These are phyloP conservation scores for Bombus terrestris DNA, from an alignment of 1,140 invertebrate species.

Conservation along the genomic window DNA sequence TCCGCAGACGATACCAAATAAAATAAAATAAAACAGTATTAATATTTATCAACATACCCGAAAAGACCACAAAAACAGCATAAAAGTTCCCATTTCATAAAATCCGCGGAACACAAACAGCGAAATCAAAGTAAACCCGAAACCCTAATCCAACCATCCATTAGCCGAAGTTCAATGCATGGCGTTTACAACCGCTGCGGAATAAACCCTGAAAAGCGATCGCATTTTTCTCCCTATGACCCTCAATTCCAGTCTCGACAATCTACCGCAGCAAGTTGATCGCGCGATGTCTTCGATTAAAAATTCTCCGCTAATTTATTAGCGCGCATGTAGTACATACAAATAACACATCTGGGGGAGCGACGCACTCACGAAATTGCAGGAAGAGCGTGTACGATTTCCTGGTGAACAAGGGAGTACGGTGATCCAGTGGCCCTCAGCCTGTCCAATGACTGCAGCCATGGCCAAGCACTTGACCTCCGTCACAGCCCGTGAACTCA, in stretches of 20 bases:
- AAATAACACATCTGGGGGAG: background rate
- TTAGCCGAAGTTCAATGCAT: background rate
- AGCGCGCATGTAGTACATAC: too few species aligned
- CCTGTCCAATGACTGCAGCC: background rate
- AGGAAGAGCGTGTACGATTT: background rate
- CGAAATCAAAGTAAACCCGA: background rate
- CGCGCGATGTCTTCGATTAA: background rate
- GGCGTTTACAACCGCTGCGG: background rate
- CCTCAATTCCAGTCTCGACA: background rate
- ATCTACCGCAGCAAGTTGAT: background rate
- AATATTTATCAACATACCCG: background rate
- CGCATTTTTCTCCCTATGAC: background rate
- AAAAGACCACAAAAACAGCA: background rate
- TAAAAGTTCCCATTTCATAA: background rate
- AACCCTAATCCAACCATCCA: background rate
- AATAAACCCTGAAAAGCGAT: background rate
- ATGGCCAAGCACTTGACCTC: constrained; percentile 56
- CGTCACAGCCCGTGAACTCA: constrained; percentile 48
- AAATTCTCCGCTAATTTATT: background rate
- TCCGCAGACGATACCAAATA: background rate
- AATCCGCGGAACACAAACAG: background rate
- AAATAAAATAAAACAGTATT: background rate
- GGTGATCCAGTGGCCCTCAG: background rate
- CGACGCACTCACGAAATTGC: constrained; percentile 2
- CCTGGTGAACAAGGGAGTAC: background rate